Evolutionary conservation across 2,797 vertebrate genomes (phyloP), one percentile per base, ranked within the genome.

Genomic region (Platyrinchus mystaceus): DNA sequence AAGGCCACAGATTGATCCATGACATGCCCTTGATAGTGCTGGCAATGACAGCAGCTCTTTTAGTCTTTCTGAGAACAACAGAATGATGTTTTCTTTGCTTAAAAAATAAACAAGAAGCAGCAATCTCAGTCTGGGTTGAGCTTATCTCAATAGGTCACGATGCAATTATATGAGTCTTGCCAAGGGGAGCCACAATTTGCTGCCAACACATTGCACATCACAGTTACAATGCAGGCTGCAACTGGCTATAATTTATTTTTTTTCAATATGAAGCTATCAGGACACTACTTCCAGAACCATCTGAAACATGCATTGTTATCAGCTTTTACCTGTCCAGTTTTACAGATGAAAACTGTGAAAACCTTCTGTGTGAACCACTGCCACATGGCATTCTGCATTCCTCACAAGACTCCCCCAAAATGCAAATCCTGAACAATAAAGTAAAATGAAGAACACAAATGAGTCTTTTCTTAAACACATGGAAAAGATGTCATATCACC

Each of bases 221-320:
- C 8, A 10, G 14, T 21, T 28, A 46, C 26, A 63, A 18, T 2
- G 5, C 4, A 52, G 21, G 19, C 12, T 83, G 53, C 14, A 36
- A 21, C 19, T 20, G 9, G 4, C n/a, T 2, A 20, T 4, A 16
- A 27, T 23, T 49, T 1, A 2, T 30, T 19, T 23, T 47, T 47
- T 39, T 30, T 32, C 44, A 53, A 10, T 8, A 52, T 12, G 2
- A 47, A 79, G 12, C 15, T 68, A 43, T 11, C 24, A 62, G 20
- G 34, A 58, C 56, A 39, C 4, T 63, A 1, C 8, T 68, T 68
- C 46, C 30, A 56, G 34, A 89, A 39, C 20, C 13, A 23, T 53
- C 24, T 26, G 14, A 32, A 46, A 34, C 10, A 6, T 5, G 12
- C 34, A 22, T 15, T 15, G n/a, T 3, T 6, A 18, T 53, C 24